Conservation (phyloP, 2,888 invertebrate species). For the Phyllotreta striolata region DNA sequence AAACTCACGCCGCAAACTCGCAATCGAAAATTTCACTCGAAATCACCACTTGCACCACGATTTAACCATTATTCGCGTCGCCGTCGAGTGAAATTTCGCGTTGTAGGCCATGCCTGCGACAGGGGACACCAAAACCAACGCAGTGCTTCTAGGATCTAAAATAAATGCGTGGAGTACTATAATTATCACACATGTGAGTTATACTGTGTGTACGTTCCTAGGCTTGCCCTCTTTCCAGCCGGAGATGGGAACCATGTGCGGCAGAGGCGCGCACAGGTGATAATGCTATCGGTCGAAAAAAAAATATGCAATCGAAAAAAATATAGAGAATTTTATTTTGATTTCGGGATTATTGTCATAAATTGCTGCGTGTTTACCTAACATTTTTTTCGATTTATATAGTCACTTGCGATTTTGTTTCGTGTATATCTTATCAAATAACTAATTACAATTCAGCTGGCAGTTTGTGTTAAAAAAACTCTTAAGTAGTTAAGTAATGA, state of each 20-base stretch:
- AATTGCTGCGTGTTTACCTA: too few relatives aligned
- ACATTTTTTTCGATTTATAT: too few relatives aligned
- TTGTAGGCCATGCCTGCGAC: slow-evolving; percentile 12
- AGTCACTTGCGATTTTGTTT: background rate
- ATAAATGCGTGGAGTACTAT: slow-evolving; percentile 24
- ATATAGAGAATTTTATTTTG: background rate
- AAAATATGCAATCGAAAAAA: slow-evolving; percentile 1
- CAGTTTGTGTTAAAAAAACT: too few relatives aligned
- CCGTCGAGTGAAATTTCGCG: slow-evolving; percentile 1
- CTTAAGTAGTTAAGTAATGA: too few relatives aligned
- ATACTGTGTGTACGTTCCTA: slow-evolving; percentile 33
- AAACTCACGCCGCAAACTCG: background rate
- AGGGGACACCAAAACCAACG: slow-evolving; percentile 17
- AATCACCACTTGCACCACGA: slow-evolving; percentile 5
- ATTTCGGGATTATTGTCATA: too few relatives aligned
- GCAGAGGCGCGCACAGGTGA: slow-evolving; percentile 37
- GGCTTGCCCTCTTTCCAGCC: slow-evolving; percentile 44
- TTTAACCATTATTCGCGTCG: slow-evolving; percentile 6
- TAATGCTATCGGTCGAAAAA: background rate
- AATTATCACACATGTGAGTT: slow-evolving; percentile 28
- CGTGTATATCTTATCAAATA: too few relatives aligned
- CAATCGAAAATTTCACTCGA: background rate
- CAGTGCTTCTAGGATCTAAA: slow-evolving; percentile 19
- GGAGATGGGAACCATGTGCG: slow-evolving; percentile 42
- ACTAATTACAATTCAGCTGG: too few relatives aligned